Base-by-base conservation (phyloP, 2,888 invertebrate genomes). In the Pheosia gnoma region DNA sequence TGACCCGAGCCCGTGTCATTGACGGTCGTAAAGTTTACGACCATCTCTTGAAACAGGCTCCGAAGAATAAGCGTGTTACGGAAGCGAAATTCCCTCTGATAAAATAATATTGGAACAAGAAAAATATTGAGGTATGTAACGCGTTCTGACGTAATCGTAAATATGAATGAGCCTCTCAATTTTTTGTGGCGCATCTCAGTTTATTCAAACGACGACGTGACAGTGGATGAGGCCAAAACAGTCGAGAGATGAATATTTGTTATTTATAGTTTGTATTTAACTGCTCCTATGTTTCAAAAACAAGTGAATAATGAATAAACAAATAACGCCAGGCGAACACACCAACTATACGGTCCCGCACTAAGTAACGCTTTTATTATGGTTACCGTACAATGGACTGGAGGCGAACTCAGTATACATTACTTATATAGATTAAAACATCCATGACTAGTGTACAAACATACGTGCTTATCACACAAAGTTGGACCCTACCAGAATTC, bases 21-120 rank as follows among this genome's bases (percentile, higher is more conserved):
- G 72, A 62, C 64, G 73, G 75, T 81, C 85, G 80, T 86, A 86
- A 86, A 86, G 60, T 86, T 86, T 85, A 86, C 80, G 82, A 79
- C 61, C 65, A 62, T 70, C 75, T 70, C 77, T 75, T 70, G 68
- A 78, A 78, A 79, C 77, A 78, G 74, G 70, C 72, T 70, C 67
- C 72, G 74, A 78, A 76, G 81, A 79, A 81, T 79, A 78, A 77
- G 71, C 73, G 74, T 65, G 67, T 63, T 69, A 67, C 61, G 73
- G 72, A 77, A 78, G 68, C 70, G 64, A 43, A 37, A 63, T 58
- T 58, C 62, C 73, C 66, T 61, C 66, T 74, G 75, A 77, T 77
- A 79, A 79, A 80, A 80, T 78, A 78, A 78, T 79, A 83, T 84
- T 78, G 77, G 75, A 81, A 81, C 72, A 78, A 78, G 73, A 66